Conservation (phyloP, 1,140 invertebrate species). For the Oncopeltus fasciatus region DNA sequence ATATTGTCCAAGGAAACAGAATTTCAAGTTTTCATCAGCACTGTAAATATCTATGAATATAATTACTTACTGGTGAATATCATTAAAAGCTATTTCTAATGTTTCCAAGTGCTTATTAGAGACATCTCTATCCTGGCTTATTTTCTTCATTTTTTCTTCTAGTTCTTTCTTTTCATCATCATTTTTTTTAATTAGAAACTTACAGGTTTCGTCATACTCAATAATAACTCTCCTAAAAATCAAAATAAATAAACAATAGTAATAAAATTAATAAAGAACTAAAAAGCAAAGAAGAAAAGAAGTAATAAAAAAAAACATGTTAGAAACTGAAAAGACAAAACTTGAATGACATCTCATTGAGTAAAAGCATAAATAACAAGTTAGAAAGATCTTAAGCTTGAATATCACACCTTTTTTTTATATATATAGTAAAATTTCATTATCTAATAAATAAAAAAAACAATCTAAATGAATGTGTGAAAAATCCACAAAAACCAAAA, state of each 20-base stretch:
- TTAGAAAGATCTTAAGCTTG: no score
- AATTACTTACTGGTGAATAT: conserved; percentile 49
- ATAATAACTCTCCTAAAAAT: conserved; percentile 39
- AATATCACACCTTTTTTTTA: no score
- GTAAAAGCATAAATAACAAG: no score
- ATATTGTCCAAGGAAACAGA: background rate
- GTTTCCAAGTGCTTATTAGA: conserved; percentile 54
- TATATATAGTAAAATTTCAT: no score
- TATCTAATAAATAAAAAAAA: no score
- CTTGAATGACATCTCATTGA: no score
- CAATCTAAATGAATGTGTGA: no score
- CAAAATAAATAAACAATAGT: background rate
- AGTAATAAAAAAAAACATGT: background rate
- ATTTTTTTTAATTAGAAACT: conserved; percentile 39
- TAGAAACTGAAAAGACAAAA: no score
- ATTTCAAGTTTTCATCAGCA: background rate
- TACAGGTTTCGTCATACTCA: conserved; percentile 50
- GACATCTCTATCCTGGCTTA: conserved; percentile 41
- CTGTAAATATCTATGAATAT: no score
- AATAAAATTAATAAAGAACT: background rate
- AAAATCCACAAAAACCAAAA: no score
- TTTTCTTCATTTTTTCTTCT: conserved; percentile 34
- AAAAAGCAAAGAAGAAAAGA: background rate
- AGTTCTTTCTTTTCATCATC: conserved; percentile 39
- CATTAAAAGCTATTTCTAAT: conserved; percentile 67